Evolutionary conservation across 2,797 vertebrate genomes (phyloP), one percentile per base, ranked within the genome.

Genomic region (Borostomias antarcticus): DNA sequence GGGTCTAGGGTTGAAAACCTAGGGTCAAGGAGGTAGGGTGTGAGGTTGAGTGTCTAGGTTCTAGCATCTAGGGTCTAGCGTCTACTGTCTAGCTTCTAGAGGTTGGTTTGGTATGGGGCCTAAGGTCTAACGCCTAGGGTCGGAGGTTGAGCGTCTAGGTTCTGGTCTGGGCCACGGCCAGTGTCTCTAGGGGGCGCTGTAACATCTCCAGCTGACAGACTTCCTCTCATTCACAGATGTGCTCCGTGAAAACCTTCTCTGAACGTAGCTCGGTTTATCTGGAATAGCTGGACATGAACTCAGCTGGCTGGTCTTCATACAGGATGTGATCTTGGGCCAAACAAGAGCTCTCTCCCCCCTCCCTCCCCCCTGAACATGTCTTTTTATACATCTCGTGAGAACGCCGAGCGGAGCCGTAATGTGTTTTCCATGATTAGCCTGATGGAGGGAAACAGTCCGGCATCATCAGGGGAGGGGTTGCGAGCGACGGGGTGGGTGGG

Each of bases 281-380:
- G 75, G 85, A 89, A 88, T 83, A 85, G 83, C 87, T 90, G 82
- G 80, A 77, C 86, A 87, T 91, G 86, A 91, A 91, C 91, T 88
- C 83, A 86, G 90, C 89, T 89, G 84, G 91, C 89, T 78, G 87
- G 78, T 72, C 88, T 89, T 89, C 77, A 69, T 90, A 91, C 88
- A 92, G 88, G 90, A 93, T 90, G 85, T 76, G 74, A 80, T 86
- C 82, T 88, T 86, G 86, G 80, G 88, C 85, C 75, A 74, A 75
- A 76, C 76, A 79, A 87, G 81, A 83, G 83, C 82, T 73, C 70
- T 78, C 72, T 63, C 45, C 77, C 86, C 86, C 64, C 54, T 37
- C 62, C 54, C 64, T 43, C 58, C 86, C 79, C 85, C 80, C 26
- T 70, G 83, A 91, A 88, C 81, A 81, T 71, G 83, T 78, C 82